Percentiles rank a stretch among this genome's conserved stretches.
These are phyloP conservation scores for Luffia ferchaultella DNA, from an alignment of 2,888 invertebrate genomes.

Conservation along the genomic window DNA sequence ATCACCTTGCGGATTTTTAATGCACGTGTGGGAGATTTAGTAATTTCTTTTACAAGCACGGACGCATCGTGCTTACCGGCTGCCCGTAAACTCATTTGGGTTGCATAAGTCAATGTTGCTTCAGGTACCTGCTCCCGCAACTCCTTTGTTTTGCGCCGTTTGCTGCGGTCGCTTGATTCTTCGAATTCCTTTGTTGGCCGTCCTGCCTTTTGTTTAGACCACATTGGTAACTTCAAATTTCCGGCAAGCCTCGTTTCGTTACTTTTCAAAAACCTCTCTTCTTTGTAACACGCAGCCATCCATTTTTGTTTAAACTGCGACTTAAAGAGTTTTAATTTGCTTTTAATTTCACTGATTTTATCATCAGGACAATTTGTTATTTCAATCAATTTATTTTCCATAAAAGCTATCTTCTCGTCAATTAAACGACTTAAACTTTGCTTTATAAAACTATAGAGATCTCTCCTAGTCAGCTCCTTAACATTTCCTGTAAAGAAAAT, in stretches of 20 bases:
- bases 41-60: not conserved
- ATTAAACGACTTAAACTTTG: too few relatives aligned
- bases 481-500: too few relatives aligned
- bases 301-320: not conserved
- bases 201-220: not conserved
- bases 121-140: not conserved
- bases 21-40: not conserved
- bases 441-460: too few relatives aligned
- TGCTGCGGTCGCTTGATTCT: not conserved
- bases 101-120: not conserved
- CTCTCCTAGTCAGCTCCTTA: too few relatives aligned
- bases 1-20: not conserved
- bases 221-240: not conserved
- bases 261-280: not conserved
- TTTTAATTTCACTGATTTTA: not conserved
- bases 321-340: not conserved
- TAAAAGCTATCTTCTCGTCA: too few relatives aligned
- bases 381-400: too few relatives aligned
- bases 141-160: not conserved
- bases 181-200: not conserved
- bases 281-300: not conserved
- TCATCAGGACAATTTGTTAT: not conserved
- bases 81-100: not conserved
- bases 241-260: not conserved
- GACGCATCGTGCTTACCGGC: not conserved